A percentile compares a stretch with the other conserved stretches of the same genome.
Conservation (phyloP, 2,797 vertebrate species). For the Rhyacichthys aspro region DNA sequence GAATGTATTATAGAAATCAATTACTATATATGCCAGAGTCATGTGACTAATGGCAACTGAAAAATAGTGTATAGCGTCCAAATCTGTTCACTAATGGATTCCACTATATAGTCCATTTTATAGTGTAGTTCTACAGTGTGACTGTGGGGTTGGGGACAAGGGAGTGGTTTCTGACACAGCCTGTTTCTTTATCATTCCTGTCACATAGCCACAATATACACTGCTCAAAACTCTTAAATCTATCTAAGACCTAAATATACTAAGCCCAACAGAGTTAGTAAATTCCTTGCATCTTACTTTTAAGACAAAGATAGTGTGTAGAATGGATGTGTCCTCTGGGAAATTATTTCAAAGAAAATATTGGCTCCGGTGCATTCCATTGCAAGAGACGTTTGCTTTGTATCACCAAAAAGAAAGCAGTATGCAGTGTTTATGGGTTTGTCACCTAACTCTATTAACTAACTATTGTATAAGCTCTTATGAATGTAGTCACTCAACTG, state of each 20-base stretch:
- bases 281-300: constrained; percentile 16
- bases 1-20: too few species aligned
- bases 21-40: too few species aligned
- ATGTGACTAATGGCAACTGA: too few species aligned
- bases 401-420: neutral
- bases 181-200: too few species aligned
- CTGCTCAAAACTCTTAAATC: constrained; percentile 10
- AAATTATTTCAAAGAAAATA: constrained; percentile 40
- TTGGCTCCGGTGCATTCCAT: constrained; percentile 8
- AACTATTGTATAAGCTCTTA: constrained; percentile 23
- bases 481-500: constrained; percentile 57
- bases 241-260: constrained; percentile 19
- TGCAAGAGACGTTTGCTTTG: constrained; percentile 6
- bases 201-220: too few species aligned
- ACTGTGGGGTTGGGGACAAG: too few species aligned
- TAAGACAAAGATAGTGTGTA: neutral
- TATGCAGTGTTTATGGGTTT: neutral
- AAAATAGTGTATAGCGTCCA: too few species aligned
- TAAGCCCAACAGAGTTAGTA: constrained; percentile 12
- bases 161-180: too few species aligned
- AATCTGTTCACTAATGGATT: too few species aligned
- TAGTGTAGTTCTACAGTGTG: neutral
- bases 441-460: constrained; percentile 14
- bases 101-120: too few species aligned
- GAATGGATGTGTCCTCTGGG: constrained; percentile 5